phyloP scores from a whole-genome alignment of 2,888 invertebrate species.

The Empis stercorea region DNA sequence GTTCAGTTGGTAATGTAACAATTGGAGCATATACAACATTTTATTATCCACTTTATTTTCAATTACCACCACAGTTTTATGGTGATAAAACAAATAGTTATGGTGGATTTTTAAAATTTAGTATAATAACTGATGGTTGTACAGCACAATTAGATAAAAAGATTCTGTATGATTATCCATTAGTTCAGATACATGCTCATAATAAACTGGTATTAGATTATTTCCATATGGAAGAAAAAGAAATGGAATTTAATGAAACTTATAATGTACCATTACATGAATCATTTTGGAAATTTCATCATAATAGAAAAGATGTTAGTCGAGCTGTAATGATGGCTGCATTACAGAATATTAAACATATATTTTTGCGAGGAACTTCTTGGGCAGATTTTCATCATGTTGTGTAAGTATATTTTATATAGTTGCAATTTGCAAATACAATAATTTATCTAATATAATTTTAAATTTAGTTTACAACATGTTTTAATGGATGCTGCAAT shows the following conservation, averaged over 20 bases:
- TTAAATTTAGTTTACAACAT: constrained; percentile 54
- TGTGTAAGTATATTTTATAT: constrained; percentile 36
- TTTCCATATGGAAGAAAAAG: constrained; percentile 39
- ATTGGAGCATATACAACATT: constrained; percentile 32
- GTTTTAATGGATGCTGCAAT: constrained; percentile 74
- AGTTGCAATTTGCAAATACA: not conserved
- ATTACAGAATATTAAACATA: constrained; percentile 69
- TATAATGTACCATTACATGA: constrained; percentile 57
- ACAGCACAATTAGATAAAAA: constrained; percentile 43
- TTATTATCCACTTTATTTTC: constrained; percentile 33
- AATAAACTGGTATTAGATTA: constrained; percentile 62
- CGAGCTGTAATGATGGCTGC: constrained; percentile 81
- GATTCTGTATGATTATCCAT: constrained; percentile 52
- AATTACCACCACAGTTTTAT: constrained; percentile 62
- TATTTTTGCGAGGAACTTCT: constrained; percentile 62
- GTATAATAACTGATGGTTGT: constrained; percentile 51
- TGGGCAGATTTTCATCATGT: constrained; percentile 46
- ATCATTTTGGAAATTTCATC: constrained; percentile 52
- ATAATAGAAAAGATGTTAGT: constrained; percentile 44
- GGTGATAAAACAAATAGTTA: constrained; percentile 85
- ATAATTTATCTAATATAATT: too few species aligned
- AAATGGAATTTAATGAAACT: constrained; percentile 39
- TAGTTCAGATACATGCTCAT: constrained; percentile 71
- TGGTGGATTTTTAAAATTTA: constrained; percentile 75
- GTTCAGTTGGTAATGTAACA: constrained; percentile 37